Percentiles rank a stretch among this genome's conserved stretches.
Conservation (phyloP, 2,797 vertebrate species). For the Microchirus variegatus region DNA sequence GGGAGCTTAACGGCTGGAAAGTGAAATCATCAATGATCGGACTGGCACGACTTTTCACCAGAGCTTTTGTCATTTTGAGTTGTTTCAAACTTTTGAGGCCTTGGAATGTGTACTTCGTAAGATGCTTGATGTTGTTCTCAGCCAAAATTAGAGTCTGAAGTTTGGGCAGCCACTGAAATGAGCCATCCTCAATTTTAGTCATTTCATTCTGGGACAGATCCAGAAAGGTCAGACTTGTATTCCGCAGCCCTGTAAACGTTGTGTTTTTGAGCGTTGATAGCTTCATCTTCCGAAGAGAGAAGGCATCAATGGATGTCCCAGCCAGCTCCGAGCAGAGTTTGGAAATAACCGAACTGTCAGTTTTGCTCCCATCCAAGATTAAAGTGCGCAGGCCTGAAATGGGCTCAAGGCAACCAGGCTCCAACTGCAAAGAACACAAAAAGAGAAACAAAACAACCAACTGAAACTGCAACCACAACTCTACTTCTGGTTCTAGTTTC, state of each 20-base stretch:
- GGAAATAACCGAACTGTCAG: constrained; percentile 59
- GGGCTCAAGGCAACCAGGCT: constrained; percentile 82
- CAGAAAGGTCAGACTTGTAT: constrained; percentile 84
- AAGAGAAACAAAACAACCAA: constrained; percentile 30
- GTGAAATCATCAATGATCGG: constrained; percentile 85
- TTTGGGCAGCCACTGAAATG: constrained; percentile 85
- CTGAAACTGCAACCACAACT: constrained; percentile 8
- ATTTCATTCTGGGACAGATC: constrained; percentile 87
- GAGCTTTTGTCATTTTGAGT: constrained; percentile 82
- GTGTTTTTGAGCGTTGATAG: constrained; percentile 68
- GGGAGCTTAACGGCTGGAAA: constrained; percentile 80
- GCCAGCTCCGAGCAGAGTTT: constrained; percentile 86
- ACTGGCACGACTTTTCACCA: constrained; percentile 66
- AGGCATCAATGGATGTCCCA: constrained; percentile 76
- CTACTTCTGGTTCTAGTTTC: not conserved
- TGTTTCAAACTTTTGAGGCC: constrained; percentile 84
- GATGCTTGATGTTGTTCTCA: constrained; percentile 79
- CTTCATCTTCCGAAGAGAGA: constrained; percentile 81
- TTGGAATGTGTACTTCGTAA: constrained; percentile 81
- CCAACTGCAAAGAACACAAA: constrained; percentile 80
- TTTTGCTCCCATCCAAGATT: constrained; percentile 79
- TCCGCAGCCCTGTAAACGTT: constrained; percentile 83
- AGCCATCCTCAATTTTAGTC: constrained; percentile 71
- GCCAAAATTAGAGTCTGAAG: constrained; percentile 84
- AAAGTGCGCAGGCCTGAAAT: constrained; percentile 83